A percentile compares a stretch with the other conserved stretches of the same genome.
Evolutionary conservation across 2,797 vertebrate species (phyloP).

Genomic region (Malacoraja senta): DNA sequence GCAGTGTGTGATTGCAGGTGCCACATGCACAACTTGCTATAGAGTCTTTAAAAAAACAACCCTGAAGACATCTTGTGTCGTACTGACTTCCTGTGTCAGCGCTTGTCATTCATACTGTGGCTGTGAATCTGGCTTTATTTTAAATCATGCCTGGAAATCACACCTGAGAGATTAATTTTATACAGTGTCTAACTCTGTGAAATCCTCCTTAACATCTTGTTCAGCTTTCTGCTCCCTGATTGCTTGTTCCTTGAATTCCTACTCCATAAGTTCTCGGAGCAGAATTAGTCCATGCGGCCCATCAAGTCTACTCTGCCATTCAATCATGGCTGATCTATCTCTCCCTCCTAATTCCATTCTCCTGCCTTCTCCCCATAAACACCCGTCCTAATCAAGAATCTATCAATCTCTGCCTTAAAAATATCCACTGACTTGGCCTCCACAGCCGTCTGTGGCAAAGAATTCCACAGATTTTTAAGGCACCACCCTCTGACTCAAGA

Average conservation of each 20-base stretch:
- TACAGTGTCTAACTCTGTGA: slow-evolving; percentile 1
- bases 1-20: background rate
- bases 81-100: slow-evolving; percentile 5
- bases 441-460: too few relatives aligned
- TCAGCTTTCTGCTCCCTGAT: background rate
- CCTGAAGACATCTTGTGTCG: background rate
- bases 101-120: background rate
- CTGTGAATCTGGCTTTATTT: background rate
- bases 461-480: too few relatives aligned
- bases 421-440: too few relatives aligned
- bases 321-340: too few relatives aligned
- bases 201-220: background rate
- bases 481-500: too few relatives aligned
- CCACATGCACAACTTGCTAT: background rate
- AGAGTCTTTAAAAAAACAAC: background rate
- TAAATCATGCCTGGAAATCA: background rate
- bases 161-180: slow-evolving; percentile 26
- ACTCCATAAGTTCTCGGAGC: too few relatives aligned
- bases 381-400: too few relatives aligned
- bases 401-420: too few relatives aligned
- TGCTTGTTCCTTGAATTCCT: background rate
- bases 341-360: too few relatives aligned
- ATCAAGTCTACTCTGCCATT: too few relatives aligned
- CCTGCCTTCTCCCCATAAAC: too few relatives aligned
- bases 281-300: too few relatives aligned